A percentile compares a stretch with the other conserved stretches of the same genome.
Evolutionary conservation across 2,113 vertebrate species (phyloP).

Genomic region (Lycaon pictus): DNA sequence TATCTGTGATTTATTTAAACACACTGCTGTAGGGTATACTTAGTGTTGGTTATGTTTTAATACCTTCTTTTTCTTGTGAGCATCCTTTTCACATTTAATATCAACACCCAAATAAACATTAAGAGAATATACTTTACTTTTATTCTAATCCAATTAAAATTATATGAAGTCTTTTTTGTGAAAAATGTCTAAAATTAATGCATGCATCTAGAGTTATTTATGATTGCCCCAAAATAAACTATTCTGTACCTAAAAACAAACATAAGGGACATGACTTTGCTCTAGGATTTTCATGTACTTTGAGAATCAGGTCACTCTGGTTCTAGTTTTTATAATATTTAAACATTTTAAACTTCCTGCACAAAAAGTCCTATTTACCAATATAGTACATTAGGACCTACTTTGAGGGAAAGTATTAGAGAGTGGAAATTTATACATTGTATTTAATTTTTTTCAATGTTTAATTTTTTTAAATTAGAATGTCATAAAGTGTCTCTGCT

Average conservation of each 20-base stretch:
- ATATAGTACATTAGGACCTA: not conserved
- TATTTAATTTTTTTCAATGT: not conserved
- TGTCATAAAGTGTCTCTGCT: not conserved
- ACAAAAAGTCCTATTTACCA: not conserved
- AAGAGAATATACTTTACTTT: not conserved
- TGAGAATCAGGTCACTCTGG: not conserved
- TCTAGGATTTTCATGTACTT: slow-evolving; percentile 18
- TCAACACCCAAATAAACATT: not conserved
- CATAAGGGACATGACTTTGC: not conserved
- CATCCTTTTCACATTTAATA: not conserved
- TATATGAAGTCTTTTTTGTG: not conserved
- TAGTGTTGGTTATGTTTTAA: not conserved
- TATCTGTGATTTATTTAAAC: not conserved
- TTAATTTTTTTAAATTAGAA: slow-evolving; percentile 37
- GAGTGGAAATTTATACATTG: not conserved
- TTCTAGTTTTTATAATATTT: not conserved
- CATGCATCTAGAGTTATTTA: not conserved
- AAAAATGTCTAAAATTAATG: slow-evolving; percentile 1
- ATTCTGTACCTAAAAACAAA: not conserved
- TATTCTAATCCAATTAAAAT: not conserved
- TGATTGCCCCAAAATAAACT: slow-evolving; percentile 32
- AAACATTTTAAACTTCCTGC: not conserved
- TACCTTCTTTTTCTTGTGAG: not conserved
- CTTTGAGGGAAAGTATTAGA: not conserved
- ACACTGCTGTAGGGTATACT: not conserved